phyloP scores from a whole-genome alignment of 1,140 invertebrate species.

The Chrysopa pallens region DNA sequence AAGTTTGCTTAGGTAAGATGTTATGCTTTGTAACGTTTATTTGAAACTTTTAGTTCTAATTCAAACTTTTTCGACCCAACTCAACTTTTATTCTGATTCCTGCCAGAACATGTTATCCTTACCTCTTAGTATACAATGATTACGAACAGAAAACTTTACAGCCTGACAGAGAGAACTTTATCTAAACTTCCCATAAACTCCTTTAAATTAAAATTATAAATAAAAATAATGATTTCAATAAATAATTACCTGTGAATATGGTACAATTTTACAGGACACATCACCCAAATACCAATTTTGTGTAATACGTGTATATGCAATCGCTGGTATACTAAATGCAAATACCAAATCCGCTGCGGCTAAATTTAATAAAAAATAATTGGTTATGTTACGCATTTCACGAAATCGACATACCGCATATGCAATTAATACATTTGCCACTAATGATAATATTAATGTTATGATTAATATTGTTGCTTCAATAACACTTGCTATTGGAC shows the following conservation, averaged over 20 bases:
- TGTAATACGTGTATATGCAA: slow-evolving; percentile 29
- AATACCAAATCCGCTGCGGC: slow-evolving; percentile 44
- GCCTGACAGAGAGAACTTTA: too few relatives aligned
- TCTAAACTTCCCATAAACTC: too few relatives aligned
- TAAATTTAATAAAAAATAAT: slow-evolving; percentile 54
- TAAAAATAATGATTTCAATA: too few relatives aligned
- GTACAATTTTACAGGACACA: slow-evolving; percentile 29
- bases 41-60: too few relatives aligned
- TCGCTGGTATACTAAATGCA: slow-evolving; percentile 30
- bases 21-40: too few relatives aligned
- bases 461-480: slow-evolving; percentile 20
- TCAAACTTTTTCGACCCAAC: too few relatives aligned
- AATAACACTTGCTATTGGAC: slow-evolving; percentile 6
- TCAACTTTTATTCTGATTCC: too few relatives aligned
- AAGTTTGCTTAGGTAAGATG: too few relatives aligned
- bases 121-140: too few relatives aligned
- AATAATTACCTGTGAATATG: slow-evolving; percentile 33
- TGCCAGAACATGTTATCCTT: too few relatives aligned
- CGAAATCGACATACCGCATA: slow-evolving; percentile 29
- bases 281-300: slow-evolving; percentile 34
- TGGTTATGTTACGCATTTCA: slow-evolving; percentile 56
- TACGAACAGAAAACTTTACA: too few relatives aligned
- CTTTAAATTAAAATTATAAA: too few relatives aligned
- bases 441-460: slow-evolving; percentile 23
- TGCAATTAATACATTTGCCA: slow-evolving; percentile 24